Percentiles rank a stretch among this genome's conserved stretches.
Conservation (phyloP, 2,888 invertebrate genomes). For the Caenorhabditis sp. region DNA sequence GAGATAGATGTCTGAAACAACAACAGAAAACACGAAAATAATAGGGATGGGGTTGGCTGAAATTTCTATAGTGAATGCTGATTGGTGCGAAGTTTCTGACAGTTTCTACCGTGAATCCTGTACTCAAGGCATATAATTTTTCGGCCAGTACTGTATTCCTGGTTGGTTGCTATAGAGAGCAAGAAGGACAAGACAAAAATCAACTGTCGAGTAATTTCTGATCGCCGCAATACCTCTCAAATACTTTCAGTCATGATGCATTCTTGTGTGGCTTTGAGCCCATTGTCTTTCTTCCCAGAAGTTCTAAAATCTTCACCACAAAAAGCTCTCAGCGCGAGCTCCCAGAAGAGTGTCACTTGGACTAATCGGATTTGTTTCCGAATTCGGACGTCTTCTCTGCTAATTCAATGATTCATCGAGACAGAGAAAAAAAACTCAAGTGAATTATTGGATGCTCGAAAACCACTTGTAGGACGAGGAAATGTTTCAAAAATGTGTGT, state of each 20-base stretch:
- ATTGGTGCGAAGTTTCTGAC: too few relatives aligned
- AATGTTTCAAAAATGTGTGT: conserved; percentile 16
- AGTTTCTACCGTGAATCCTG: too few relatives aligned
- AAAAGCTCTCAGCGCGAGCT: neutral
- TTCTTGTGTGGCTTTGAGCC: too few relatives aligned
- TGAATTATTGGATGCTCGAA: neutral
- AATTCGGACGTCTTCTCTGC: conserved; percentile 5
- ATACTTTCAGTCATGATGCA: too few relatives aligned
- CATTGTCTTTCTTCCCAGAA: neutral
- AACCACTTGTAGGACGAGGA: neutral
- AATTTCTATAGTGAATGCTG: too few relatives aligned
- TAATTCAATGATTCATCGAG: conserved; percentile 18
- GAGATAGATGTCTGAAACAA: conserved; percentile 45
- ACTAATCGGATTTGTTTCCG: conserved; percentile 15
- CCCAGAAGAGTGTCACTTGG: conserved; percentile 3
- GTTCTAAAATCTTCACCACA: neutral
- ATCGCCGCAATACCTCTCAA: neutral
- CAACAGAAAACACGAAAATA: conserved; percentile 21
- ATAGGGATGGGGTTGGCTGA: neutral
- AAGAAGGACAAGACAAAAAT: too few relatives aligned
- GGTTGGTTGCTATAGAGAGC: too few relatives aligned
- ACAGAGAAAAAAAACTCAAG: conserved; percentile 5
- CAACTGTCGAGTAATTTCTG: too few relatives aligned
- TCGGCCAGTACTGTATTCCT: too few relatives aligned
- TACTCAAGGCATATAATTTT: too few relatives aligned